Percentiles rank a stretch among this genome's conserved stretches.
phyloP scores from a whole-genome alignment of 2,888 invertebrate genomes.

The Tachina fera region DNA sequence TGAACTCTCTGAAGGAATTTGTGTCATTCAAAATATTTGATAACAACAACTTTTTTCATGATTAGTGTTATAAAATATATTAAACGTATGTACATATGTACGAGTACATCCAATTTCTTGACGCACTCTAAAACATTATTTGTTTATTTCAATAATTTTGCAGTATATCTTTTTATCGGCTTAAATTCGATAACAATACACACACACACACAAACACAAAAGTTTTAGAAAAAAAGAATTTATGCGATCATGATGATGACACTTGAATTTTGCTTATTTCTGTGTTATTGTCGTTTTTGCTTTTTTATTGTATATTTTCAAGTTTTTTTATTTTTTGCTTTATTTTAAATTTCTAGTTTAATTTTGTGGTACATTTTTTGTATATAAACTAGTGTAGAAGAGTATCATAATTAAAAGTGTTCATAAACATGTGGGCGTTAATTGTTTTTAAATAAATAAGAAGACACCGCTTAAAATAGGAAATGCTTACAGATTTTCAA shows the following conservation, averaged over 20 bases:
- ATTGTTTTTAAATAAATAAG: conserved; percentile 69
- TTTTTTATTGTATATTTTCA: conserved; percentile 6
- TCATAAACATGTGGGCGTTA: conserved; percentile 50
- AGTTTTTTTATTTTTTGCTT: conserved; percentile 13
- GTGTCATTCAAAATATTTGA: too few species aligned
- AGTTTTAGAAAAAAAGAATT: not conserved
- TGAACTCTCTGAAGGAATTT: too few species aligned
- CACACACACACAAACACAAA: not conserved
- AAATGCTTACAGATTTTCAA: not conserved
- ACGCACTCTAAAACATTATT: conserved; percentile 30
- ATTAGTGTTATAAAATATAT: too few species aligned
- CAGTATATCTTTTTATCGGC: conserved; percentile 10
- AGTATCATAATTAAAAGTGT: conserved; percentile 36
- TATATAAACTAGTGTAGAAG: not conserved
- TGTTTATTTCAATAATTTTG: conserved; percentile 31
- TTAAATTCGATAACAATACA: conserved; percentile 64
- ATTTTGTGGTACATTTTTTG: conserved; percentile 11
- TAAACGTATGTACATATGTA: not conserved
- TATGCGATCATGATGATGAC: conserved; percentile 46
- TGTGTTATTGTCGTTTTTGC: conserved; percentile 18
- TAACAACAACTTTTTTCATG: too few species aligned
- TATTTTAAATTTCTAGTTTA: conserved; percentile 44
- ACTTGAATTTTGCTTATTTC: conserved; percentile 58
- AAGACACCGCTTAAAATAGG: conserved; percentile 28
- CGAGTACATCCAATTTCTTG: conserved; percentile 10